These are phyloP conservation scores for Diplodus sargus DNA, from an alignment of 2,797 vertebrate species.

Conservation along the genomic window DNA sequence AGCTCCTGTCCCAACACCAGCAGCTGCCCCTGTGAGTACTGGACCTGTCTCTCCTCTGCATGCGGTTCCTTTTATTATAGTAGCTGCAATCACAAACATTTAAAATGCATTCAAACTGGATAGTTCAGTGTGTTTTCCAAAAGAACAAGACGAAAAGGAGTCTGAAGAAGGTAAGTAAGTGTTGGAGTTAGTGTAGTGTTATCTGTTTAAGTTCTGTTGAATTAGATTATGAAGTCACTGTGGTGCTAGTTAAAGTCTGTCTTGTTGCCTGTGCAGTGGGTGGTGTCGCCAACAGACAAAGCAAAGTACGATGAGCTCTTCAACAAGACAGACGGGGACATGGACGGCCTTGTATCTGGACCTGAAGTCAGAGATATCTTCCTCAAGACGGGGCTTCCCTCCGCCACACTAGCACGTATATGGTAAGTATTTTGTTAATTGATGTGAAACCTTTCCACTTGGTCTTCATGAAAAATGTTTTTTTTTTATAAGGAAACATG, in stretches of 20 bases:
- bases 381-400: constrained; percentile 95
- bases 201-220: neutral
- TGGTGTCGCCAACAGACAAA: constrained; percentile 93
- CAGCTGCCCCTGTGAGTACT: constrained; percentile 86
- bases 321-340: constrained; percentile 93
- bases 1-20: constrained; percentile 75
- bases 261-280: constrained; percentile 87
- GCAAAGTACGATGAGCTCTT: constrained; percentile 96
- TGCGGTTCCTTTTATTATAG: constrained; percentile 25
- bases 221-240: neutral
- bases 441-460: neutral
- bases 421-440: constrained; percentile 84
- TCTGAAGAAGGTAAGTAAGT: constrained; percentile 56
- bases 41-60: constrained; percentile 21
- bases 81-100: constrained; percentile 21
- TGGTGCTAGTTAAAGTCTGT: neutral
- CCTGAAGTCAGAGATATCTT: constrained; percentile 96
- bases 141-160: constrained; percentile 62
- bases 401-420: constrained; percentile 93
- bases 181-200: neutral
- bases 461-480: neutral
- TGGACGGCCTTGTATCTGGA: constrained; percentile 97
- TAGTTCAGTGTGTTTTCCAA: constrained; percentile 74
- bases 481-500: neutral
- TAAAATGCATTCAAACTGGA: constrained; percentile 78